A percentile compares a stretch with the other conserved stretches of the same genome.
phyloP scores from a whole-genome alignment of 2,113 vertebrate species.

The Notothenia rossii region DNA sequence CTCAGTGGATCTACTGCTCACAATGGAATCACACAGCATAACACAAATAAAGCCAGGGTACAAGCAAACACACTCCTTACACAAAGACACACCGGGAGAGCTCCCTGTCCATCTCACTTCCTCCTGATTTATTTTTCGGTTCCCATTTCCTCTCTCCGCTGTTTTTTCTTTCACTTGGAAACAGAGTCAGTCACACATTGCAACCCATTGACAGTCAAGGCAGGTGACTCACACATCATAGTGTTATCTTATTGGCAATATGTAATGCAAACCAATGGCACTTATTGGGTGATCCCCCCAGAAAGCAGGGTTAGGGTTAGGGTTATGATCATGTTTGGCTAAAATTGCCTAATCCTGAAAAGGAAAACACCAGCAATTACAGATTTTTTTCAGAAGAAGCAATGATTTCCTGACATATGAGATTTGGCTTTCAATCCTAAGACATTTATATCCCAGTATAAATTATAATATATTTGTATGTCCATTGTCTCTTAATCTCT shows the following conservation, averaged over 20 bases:
- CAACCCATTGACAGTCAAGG: conserved; percentile 6
- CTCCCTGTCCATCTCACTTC: conserved; percentile 52
- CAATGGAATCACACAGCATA: conserved; percentile 79
- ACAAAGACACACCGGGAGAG: conserved; percentile 61
- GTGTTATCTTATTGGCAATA: conserved; percentile 4
- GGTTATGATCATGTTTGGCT: neutral
- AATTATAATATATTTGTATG: neutral
- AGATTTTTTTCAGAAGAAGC: too few species aligned
- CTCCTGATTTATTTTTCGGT: conserved; percentile 53
- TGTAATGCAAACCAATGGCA: neutral
- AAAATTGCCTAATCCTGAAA: neutral
- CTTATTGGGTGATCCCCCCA: neutral
- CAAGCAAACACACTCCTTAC: conserved; percentile 55
- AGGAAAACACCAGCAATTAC: neutral
- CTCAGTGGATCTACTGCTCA: conserved; percentile 60
- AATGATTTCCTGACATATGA: neutral
- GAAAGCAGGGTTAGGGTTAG: neutral
- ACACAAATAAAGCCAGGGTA: conserved; percentile 72
- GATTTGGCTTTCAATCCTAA: neutral
- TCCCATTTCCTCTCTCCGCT: conserved; percentile 42
- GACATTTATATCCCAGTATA: neutral
- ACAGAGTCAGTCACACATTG: conserved; percentile 15
- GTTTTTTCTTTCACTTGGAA: conserved; percentile 32
- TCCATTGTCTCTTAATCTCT: neutral
- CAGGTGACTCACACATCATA: conserved; percentile 1